These are phyloP conservation scores for Acanthisitta chloris DNA, from an alignment of 2,113 vertebrate species.

Conservation along the genomic window DNA sequence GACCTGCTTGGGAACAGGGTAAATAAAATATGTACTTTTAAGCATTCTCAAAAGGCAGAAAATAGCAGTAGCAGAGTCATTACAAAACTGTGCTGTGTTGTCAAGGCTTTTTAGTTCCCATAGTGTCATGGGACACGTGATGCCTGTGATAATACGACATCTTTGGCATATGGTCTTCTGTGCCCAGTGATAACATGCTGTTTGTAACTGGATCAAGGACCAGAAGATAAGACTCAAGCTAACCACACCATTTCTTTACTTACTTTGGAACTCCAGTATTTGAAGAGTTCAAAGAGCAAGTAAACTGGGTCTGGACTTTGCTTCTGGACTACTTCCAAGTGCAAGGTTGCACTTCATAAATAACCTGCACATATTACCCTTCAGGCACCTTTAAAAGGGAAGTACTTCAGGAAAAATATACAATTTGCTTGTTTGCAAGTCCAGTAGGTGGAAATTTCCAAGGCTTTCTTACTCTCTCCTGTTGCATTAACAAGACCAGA, in stretches of 20 bases:
- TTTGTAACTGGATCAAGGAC: neutral
- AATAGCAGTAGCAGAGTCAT: neutral
- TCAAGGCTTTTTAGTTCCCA: neutral
- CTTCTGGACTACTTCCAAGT: neutral
- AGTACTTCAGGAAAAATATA: neutral
- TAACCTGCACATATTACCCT: neutral
- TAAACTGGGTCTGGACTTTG: neutral
- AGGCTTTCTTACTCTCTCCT: neutral
- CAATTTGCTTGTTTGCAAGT: neutral
- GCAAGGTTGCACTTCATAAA: neutral
- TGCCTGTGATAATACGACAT: neutral
- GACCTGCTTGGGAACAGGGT: neutral
- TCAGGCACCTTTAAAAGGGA: neutral
- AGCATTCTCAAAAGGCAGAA: neutral
- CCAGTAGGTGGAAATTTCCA: neutral
- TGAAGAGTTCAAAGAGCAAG: neutral
- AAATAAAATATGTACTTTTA: neutral
- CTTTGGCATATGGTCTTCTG: neutral
- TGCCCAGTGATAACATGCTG: neutral
- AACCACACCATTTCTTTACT: neutral
- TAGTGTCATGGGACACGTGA: neutral
- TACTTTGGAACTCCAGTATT: neutral
- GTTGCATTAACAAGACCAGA: neutral
- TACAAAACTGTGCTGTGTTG: neutral
- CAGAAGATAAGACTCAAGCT: neutral